These are phyloP conservation scores for Dastarcus helophoroides DNA, from an alignment of 2,888 invertebrate species.

Conservation along the genomic window DNA sequence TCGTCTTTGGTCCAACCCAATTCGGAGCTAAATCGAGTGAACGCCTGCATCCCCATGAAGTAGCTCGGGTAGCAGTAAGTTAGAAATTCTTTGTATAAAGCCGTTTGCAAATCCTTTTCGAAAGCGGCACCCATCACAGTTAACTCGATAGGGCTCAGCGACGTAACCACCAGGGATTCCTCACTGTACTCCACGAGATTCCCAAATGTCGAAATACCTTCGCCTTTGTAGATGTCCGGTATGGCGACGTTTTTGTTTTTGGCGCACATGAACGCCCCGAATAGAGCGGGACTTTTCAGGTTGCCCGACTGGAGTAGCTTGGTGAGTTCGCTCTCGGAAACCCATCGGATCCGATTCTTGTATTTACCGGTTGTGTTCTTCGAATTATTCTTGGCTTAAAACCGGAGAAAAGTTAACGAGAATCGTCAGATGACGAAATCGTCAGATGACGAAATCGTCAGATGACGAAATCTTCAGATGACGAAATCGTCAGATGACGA, in stretches of 20 bases:
- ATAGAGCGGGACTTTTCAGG: slow-evolving; percentile 28
- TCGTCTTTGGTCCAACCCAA: slow-evolving; percentile 44
- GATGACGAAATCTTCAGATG: no score
- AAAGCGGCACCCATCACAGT: slow-evolving; percentile 27
- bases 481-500: no score
- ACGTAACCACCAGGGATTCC: slow-evolving; percentile 21
- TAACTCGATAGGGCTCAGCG: slow-evolving; percentile 21
- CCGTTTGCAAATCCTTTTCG: slow-evolving; percentile 40
- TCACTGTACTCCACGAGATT: slow-evolving; percentile 27
- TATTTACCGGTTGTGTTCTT: no score
- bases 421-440: no score
- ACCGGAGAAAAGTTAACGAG: no score
- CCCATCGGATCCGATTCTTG: no score
- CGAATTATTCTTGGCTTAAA: no score
- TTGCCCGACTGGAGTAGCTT: slow-evolving; percentile 18
- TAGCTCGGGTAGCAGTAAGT: slow-evolving; percentile 43
- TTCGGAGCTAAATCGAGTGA: slow-evolving; percentile 43
- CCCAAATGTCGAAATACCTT: slow-evolving; percentile 18
- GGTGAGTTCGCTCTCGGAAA: slow-evolving; percentile 23
- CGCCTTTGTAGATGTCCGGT: slow-evolving; percentile 12
- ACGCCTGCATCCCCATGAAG: slow-evolving; percentile 45
- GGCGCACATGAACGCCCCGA: slow-evolving; percentile 19
- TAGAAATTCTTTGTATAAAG: slow-evolving; percentile 46
- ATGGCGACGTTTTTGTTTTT: slow-evolving; percentile 13
- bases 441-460: no score